A percentile compares a stretch with the other conserved stretches of the same genome.
These are phyloP conservation scores for Drosophila aff. DNA, from an alignment of 1,140 invertebrate genomes.

Conservation along the genomic window DNA sequence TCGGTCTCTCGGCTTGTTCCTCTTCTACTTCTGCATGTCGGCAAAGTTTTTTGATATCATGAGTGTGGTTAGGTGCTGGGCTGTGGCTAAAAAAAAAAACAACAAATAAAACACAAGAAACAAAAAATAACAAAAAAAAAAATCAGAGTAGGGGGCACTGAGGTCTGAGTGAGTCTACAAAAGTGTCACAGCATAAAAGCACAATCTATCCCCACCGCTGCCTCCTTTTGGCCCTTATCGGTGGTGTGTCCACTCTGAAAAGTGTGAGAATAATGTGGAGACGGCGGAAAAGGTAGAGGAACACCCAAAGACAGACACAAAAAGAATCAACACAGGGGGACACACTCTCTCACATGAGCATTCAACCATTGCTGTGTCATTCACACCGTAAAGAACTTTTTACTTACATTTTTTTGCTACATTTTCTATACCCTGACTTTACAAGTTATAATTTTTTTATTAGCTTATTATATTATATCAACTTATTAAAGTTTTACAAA, in stretches of 20 bases:
- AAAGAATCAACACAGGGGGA: constrained; percentile 9
- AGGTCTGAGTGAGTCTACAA: constrained; percentile 46
- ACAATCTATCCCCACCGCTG: constrained; percentile 50
- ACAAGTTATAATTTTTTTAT: not conserved
- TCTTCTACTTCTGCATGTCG: constrained; percentile 58
- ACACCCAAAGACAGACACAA: constrained; percentile 34
- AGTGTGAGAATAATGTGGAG: constrained; percentile 77
- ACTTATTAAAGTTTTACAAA: no score
- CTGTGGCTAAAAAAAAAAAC: not conserved
- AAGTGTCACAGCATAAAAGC: constrained; percentile 80
- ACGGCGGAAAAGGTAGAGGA: constrained; percentile 40
- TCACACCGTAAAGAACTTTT: constrained; percentile 62
- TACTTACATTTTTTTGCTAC: constrained; percentile 12
- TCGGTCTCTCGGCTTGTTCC: constrained; percentile 17
- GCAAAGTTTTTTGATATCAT: constrained; percentile 77
- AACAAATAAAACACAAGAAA: not conserved
- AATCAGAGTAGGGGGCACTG: not conserved
- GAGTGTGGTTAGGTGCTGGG: constrained; percentile 47
- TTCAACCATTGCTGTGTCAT: constrained; percentile 63
- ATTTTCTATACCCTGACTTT: constrained; percentile 1
- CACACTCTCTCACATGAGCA: constrained; percentile 24
- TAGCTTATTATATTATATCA: not conserved
- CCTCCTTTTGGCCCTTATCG: constrained; percentile 3
- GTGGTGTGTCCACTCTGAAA: constrained; percentile 51
- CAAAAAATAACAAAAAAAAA: no score